Evolutionary conservation across 2,797 vertebrate species (phyloP), one percentile per base, ranked within the genome.

Genomic region (Rousettus madagascariensis): DNA sequence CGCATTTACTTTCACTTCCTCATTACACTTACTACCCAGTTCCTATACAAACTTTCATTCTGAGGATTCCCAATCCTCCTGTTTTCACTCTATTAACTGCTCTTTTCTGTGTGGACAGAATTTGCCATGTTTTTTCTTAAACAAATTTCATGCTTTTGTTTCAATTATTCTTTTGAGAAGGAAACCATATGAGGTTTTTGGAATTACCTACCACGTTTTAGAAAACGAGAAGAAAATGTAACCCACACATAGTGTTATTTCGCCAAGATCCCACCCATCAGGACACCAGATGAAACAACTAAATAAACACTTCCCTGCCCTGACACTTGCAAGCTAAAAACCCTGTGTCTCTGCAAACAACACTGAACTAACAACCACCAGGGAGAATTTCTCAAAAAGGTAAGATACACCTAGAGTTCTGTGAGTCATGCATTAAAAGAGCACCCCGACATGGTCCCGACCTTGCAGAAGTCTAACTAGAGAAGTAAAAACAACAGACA

Each of bases 41-140:
- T 78, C 66, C 86, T 8, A 41, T 38, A 66, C 85, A 22, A 53
- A 95, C 90, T 97, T 96, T 97, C 89, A 65, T 55, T 6, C 7
- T 2, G 30, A 49, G 41, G 63, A 36, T 86, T 97, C 95, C 93
- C 53, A 51, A 24, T 65, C 72, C 33, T 85, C 92, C 77, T 95
- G 66, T 66, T 94, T 96, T 90, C 80, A 82, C 85, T 84, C 66
- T 83, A 65, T 79, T 96, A 96, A 97, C 97, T 92, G 38, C 8
- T 7, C 88, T 91, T 96, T 94, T 90, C 63, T 90, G 11, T 59
- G 33, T n/a, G 5, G 38, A 88, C 11, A n/a, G 19, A 2, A 26
- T 83, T 88, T 92, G 33, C 20, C 36, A 66, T 49, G 30, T 36
- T 61, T 77, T 86, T 94, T 91, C 83, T 51, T 61, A 68, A 93